Base-by-base conservation (phyloP, 1,140 invertebrate genomes). In the Wasmannia auropunctata region DNA sequence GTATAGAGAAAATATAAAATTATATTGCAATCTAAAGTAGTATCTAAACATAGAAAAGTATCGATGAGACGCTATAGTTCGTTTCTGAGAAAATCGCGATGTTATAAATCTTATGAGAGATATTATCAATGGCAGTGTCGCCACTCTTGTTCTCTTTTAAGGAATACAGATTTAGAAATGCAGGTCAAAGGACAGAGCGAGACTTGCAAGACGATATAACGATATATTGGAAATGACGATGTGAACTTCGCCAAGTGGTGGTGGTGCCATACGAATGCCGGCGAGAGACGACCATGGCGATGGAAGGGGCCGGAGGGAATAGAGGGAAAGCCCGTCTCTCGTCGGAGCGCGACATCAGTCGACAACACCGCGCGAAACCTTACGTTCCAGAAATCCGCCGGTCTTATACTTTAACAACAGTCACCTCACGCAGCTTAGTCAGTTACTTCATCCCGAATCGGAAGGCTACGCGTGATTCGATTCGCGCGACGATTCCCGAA, bases 341-440 rank as follows among this genome's bases (percentile, higher is more conserved):
- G 72, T 77, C 74, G 80, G 65, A 43, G 84, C 75, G 67, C 43
- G 51, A 85, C 90, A 90, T 90, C 91, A 91, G 91, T 91, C 87
- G 91, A 69, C 85, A 84, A 80, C 72, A 83, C 40, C 76, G 88
- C 91, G 91, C 87, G 88, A 88, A 85, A 90, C 88, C 58, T 81
- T 87, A 58, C 90, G 79, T 80, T 87, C 60, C 87, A 85, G 34
- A 86, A 79, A 84, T 65, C 74, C 74, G 60, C 11, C 69, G 56
- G 75, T 40, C 62, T 70, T 28, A n/a, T n/a, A 65, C 28, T 80
- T 69, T 19, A 19, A 2, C 16, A 79, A 63, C 46, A 14, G 75
- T 54, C 60, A 54, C 14, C 46, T 46, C 62, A 2, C 31, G 16
- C 19, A 65, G 56, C 40, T 83, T 58, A 22, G 54, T 76, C 19